Evolutionary conservation across 2,113 vertebrate species (phyloP).

Genomic region (Pandion haliaetus): DNA sequence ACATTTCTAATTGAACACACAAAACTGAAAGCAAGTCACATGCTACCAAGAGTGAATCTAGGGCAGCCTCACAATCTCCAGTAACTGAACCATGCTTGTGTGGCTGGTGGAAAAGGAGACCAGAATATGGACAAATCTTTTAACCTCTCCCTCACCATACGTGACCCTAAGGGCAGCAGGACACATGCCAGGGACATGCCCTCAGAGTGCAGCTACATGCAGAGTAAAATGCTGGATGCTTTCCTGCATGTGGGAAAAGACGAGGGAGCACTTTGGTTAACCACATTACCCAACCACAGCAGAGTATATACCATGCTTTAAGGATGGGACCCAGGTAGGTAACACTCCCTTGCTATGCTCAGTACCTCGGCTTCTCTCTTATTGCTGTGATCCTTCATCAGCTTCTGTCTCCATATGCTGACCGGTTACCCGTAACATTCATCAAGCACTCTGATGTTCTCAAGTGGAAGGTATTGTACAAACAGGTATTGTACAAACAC

Average conservation of each 20-base stretch:
- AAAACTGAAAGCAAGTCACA: background rate
- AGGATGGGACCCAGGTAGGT: background rate
- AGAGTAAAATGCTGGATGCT: background rate
- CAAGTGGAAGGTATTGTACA: background rate
- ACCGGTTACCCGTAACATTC: rapidly evolving
- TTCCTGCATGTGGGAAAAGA: background rate
- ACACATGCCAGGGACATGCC: background rate
- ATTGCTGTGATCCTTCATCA: background rate
- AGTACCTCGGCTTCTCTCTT: background rate
- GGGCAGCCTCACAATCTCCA: background rate
- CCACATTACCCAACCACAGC: background rate
- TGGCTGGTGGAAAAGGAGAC: background rate
- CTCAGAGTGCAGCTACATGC: background rate
- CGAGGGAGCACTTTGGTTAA: background rate
- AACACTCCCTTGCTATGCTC: background rate
- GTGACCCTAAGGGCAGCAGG: background rate
- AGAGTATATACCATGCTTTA: rapidly evolving
- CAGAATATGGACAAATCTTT: background rate
- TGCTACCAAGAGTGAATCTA: rapidly evolving
- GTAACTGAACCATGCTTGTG: rapidly evolving
- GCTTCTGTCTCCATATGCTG: background rate
- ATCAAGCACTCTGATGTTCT: background rate
- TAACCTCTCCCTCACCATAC: background rate
- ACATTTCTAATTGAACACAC: background rate
- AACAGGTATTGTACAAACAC: background rate